Base-by-base conservation (phyloP, 2,888 invertebrate genomes). In the Embidobia sp. region DNA sequence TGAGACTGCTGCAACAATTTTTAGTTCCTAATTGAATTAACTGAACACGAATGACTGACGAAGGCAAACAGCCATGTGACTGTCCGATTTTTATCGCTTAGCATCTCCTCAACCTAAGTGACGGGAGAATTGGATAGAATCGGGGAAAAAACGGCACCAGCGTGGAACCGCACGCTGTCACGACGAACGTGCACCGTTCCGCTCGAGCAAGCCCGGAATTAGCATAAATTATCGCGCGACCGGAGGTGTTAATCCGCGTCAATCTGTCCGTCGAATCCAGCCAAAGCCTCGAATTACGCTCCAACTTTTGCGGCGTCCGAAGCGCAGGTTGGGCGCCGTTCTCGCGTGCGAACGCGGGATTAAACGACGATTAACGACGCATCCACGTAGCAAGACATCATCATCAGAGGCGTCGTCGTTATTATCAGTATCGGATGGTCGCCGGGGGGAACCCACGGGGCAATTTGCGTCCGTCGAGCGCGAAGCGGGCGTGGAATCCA, bases 341-440 rank as follows among this genome's bases (percentile, higher is more conserved):
- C 79, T 80, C 72, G 77, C 79, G 79, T 80, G 75, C 75, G 53
- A 55, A 51, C 49, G 48, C 59, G 31, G 75, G 57, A 74, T 78
- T 83, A 83, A 84, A 78, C 81, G 83, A 80, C 85, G 85, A 85
- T 87, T 85, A 86, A 86, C 82, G 83, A 85, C 82, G 81, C 79
- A 79, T 81, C 81, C 67, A 75, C 26, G 79, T 84, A 85, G 86
- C 86, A 84, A 85, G 85, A 85, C 85, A 85, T 86, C 86, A 85
- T 82, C 76, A 73, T 72, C 66, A 55, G 22, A 40, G 13, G 13
- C 63, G 29, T 51, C 57, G 74, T 72, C 64, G 35, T 70, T 53
- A 77, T 72, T 79, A 48, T 31, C 69, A 70, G 69, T 57, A 63
- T 69, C 73, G 44, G n/a, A 8, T 31, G 35, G 37, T 48, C 22